A percentile compares a stretch with the other conserved stretches of the same genome.
Conservation (phyloP, 2,888 invertebrate species). For the Micoletzkya japonica region DNA sequence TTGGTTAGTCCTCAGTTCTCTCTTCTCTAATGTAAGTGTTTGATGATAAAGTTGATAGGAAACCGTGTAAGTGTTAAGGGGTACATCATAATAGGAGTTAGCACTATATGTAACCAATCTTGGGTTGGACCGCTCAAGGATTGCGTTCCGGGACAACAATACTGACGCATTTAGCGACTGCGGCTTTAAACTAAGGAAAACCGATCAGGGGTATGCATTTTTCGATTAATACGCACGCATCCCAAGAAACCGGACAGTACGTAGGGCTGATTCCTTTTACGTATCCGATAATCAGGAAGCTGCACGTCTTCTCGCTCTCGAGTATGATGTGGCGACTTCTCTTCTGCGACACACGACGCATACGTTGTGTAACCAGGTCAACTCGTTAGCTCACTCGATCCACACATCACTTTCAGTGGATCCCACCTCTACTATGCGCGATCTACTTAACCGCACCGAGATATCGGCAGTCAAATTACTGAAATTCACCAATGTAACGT, state of each 20-base stretch:
- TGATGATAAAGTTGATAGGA: too few relatives aligned
- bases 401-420: background rate
- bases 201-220: background rate
- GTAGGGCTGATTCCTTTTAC: background rate
- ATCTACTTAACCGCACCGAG: background rate
- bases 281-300: background rate
- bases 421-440: background rate
- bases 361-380: background rate
- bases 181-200: background rate
- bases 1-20: too few relatives aligned
- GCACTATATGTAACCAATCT: too few relatives aligned
- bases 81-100: too few relatives aligned
- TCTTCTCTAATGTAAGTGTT: too few relatives aligned
- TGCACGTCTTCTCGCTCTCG: background rate
- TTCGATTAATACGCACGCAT: background rate
- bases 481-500: background rate
- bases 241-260: too few relatives aligned
- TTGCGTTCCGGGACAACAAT: too few relatives aligned
- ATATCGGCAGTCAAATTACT: background rate
- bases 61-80: too few relatives aligned
- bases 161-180: background rate
- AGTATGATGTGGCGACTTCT: background rate
- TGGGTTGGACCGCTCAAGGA: too few relatives aligned
- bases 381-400: background rate
- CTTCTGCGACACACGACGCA: background rate